Evolutionary conservation across 2,888 invertebrate species (phyloP), one percentile per base, ranked within the genome.

Genomic region (Andrena dorsata): DNA sequence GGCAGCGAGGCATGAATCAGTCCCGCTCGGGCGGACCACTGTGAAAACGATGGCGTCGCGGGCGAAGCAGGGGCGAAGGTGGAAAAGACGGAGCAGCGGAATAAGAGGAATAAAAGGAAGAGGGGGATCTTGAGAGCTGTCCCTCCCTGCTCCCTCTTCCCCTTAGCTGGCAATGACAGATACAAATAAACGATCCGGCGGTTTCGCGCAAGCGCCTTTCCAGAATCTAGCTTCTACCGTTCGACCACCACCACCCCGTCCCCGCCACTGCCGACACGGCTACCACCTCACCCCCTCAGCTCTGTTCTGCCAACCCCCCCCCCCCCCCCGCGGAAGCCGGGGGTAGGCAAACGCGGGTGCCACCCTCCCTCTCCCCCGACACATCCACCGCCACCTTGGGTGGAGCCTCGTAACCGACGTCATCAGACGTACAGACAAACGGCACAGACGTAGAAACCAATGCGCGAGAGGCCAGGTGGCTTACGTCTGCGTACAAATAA

Each of bases 101-200:
- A 85, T 77, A 81, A 69, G 75, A 71, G 84, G 80, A 77, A 75
- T 69, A 84, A 76, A 78, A 73, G 78, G 78, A 83, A 71, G 86
- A 76, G 70, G 70, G 76, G 69, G 74, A 77, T 86, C 82, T 86
- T 82, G 72, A 76, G 81, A 83, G 75, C 32, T 56, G 23, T 56
- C 53, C 23, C 85, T 85, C 86, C 86, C 87, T 88, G 86, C 80
- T 82, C 82, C 85, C 82, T 63, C 81, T 83, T 60, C 77, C 80
- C 86, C 86, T 84, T 85, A 89, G 88, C 89, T 90, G 89, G 92
- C 93, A 93, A 93, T 93, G 93, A 93, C 93, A 93, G 93, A 93
- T 93, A 93, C 93, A 93, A 93, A 93, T 93, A 93, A 93, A 93
- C 92, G 93, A 93, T 92, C 90, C 89, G 76, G 86, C 87, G 88